Conservation (phyloP, 2,797 vertebrate species). For the Hybognathus amarus region DNA sequence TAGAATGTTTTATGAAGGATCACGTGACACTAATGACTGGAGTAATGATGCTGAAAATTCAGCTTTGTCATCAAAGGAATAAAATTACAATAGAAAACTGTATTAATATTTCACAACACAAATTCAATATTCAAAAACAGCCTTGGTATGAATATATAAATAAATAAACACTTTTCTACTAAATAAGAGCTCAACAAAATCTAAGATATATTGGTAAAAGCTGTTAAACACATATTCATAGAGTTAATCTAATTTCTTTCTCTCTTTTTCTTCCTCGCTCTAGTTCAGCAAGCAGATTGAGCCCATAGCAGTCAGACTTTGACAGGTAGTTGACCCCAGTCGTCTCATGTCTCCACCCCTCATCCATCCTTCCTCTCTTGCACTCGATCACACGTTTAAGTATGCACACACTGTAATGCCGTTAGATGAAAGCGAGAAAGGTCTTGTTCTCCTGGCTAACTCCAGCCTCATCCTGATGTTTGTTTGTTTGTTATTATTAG, state of each 20-base stretch:
- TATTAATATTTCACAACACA: not conserved
- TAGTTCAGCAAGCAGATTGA: conserved; percentile 14
- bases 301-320: conserved; percentile 29
- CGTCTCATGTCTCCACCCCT: conserved; percentile 27
- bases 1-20: too few species aligned
- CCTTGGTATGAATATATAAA: too few species aligned
- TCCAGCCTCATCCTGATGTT: conserved; percentile 19
- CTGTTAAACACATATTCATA: not conserved
- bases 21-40: too few species aligned
- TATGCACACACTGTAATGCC: conserved; percentile 15
- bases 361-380: conserved; percentile 16
- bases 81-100: not conserved
- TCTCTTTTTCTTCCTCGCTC: not conserved
- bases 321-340: conserved; percentile 26
- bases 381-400: not conserved
- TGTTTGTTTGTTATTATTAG: conserved; percentile 25
- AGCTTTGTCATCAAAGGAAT: not conserved
- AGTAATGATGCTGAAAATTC: too few species aligned
- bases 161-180: not conserved
- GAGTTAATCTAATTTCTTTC: not conserved
- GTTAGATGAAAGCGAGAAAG: conserved; percentile 21
- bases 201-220: too few species aligned
- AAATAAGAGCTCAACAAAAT: not conserved
- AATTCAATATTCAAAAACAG: too few species aligned
- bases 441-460: conserved; percentile 15